These are phyloP conservation scores for Artibeus lituratus DNA, from an alignment of 2,797 vertebrate genomes.

Conservation along the genomic window DNA sequence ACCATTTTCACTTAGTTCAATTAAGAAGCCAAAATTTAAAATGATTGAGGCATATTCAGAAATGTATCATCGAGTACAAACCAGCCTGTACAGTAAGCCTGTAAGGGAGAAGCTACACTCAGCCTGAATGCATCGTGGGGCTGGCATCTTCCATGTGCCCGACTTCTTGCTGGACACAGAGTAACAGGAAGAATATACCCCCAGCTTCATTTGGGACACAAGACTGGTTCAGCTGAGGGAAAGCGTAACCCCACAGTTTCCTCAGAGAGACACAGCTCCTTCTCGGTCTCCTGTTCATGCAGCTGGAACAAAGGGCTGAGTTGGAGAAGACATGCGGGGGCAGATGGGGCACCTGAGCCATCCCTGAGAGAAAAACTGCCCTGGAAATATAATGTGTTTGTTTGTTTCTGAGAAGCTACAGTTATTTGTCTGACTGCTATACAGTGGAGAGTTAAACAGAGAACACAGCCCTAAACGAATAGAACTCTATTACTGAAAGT, in stretches of 20 bases:
- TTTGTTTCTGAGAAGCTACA: neutral
- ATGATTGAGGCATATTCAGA: neutral
- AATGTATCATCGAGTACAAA: neutral
- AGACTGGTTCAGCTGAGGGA: neutral
- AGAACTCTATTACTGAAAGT: neutral
- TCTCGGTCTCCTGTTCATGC: neutral
- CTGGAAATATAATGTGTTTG: neutral
- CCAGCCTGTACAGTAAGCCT: neutral
- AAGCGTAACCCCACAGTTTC: neutral
- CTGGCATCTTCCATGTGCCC: accelerated
- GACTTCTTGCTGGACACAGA: neutral
- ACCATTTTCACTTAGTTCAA: neutral
- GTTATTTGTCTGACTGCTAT: neutral
- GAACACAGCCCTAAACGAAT: neutral
- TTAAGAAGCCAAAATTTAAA: neutral
- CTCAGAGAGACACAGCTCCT: neutral
- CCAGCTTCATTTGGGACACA: neutral
- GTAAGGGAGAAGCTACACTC: neutral
- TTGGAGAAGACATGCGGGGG: neutral
- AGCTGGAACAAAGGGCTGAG: neutral
- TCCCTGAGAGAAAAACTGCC: neutral
- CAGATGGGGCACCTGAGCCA: neutral
- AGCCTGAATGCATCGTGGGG: accelerated
- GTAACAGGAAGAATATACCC: neutral
- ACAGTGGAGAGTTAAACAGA: neutral